phyloP scores from a whole-genome alignment of 2,113 vertebrate species.

The Coturnix japonica region DNA sequence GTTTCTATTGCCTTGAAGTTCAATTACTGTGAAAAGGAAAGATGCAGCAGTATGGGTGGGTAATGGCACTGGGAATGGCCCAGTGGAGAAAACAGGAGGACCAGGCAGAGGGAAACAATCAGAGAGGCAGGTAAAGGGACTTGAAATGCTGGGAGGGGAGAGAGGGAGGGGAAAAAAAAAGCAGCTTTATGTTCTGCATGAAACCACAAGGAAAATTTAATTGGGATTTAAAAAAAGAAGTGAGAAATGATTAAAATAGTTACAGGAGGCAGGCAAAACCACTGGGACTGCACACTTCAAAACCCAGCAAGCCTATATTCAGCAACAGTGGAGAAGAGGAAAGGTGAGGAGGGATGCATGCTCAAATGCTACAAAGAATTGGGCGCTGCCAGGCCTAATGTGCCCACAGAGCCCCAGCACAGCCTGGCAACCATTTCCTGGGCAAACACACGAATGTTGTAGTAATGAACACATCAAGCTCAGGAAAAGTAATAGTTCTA shows the following conservation, averaged over 20 bases:
- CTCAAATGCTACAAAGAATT: not conserved
- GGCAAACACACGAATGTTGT: rapidly evolving
- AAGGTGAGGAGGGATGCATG: not conserved
- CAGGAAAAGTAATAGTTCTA: not conserved
- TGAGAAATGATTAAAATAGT: not conserved
- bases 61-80: not conserved
- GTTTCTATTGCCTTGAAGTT: not conserved
- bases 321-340: not conserved
- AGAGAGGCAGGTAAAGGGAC: not conserved
- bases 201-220: not conserved
- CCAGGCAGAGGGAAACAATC: not conserved
- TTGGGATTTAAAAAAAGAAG: not conserved
- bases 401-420: rapidly evolving
- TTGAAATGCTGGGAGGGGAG: rapidly evolving
- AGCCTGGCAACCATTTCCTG: not conserved
- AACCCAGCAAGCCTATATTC: not conserved
- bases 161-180: not conserved
- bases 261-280: not conserved
- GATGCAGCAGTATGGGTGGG: not conserved
- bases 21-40: not conserved
- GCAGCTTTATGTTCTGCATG: not conserved
- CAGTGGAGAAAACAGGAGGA: not conserved
- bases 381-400: not conserved
- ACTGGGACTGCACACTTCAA: not conserved
- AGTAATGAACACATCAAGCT: not conserved